phyloP scores from a whole-genome alignment of 2,113 vertebrate species.

The Sylvia atricapilla region DNA sequence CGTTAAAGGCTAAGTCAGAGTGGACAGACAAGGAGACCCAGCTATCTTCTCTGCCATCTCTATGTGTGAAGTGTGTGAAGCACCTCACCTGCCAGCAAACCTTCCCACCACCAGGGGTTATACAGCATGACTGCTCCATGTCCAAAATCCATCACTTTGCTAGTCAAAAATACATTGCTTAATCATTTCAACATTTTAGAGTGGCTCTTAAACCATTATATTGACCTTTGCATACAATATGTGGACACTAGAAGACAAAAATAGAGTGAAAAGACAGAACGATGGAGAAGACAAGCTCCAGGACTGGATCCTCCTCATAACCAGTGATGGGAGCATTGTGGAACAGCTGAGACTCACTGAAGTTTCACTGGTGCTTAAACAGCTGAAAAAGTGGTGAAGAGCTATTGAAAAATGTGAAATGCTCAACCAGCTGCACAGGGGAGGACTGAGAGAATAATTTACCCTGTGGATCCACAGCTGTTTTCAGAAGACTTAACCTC shows the following conservation, averaged over 20 bases:
- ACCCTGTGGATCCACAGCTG: neutral
- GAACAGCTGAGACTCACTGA: neutral
- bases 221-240: neutral
- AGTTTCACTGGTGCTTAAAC: neutral
- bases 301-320: neutral
- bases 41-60: rapidly evolving
- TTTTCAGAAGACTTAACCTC: neutral
- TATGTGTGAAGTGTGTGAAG: neutral
- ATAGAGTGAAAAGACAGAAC: neutral
- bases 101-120: neutral
- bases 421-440: neutral
- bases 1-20: neutral
- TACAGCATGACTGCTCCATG: neutral
- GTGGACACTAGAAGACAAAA: neutral
- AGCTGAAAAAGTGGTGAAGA: neutral
- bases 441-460: neutral
- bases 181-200: neutral
- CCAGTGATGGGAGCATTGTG: neutral
- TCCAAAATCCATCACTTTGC: neutral
- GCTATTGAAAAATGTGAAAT: neutral
- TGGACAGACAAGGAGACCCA: neutral
- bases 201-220: neutral
- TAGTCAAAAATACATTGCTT: neutral
- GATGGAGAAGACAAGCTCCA: neutral
- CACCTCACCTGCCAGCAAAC: neutral